A percentile compares a stretch with the other conserved stretches of the same genome.
Conservation (phyloP, 2,888 invertebrate species). For the Nomada fucata region DNA sequence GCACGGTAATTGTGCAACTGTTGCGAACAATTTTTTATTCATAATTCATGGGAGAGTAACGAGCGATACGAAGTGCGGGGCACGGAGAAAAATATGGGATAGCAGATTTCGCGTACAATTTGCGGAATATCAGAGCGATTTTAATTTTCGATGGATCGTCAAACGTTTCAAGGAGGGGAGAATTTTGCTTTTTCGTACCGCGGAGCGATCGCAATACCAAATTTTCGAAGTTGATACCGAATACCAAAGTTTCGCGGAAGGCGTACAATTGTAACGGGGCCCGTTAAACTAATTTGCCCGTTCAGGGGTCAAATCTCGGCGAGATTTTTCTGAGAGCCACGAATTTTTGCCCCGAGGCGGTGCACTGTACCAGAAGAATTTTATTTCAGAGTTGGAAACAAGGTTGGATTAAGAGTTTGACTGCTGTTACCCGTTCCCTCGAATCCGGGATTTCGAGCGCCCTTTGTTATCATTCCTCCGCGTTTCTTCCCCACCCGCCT, state of each 20-base stretch:
- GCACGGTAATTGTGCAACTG: too few relatives aligned
- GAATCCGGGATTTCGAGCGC: conserved; percentile 29
- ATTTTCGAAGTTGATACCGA: too few relatives aligned
- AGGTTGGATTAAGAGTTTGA: conserved; percentile 42
- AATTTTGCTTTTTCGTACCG: too few relatives aligned
- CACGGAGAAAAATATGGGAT: too few relatives aligned
- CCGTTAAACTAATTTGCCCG: conserved; percentile 23
- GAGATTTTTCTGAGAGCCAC: conserved; percentile 12
- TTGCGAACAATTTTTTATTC: too few relatives aligned
- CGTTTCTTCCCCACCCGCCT: background rate
- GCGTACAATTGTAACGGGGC: background rate
- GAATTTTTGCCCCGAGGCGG: conserved; percentile 16
- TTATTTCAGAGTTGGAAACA: conserved; percentile 27
- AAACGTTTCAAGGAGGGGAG: too few relatives aligned
- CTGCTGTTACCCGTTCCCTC: conserved; percentile 44
- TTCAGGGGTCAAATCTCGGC: conserved; percentile 7
- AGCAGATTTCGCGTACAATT: too few relatives aligned
- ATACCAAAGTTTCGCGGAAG: conserved; percentile 1
- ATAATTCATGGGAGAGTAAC: too few relatives aligned
- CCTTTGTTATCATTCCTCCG: conserved; percentile 18
- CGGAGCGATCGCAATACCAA: too few relatives aligned
- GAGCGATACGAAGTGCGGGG: too few relatives aligned
- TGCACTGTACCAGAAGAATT: conserved; percentile 22
- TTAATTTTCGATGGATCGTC: too few relatives aligned
- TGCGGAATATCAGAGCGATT: too few relatives aligned